Percentiles rank a stretch among this genome's conserved stretches.
These are phyloP conservation scores for Aegithalos caudatus DNA, from an alignment of 2,113 vertebrate species.

Conservation along the genomic window DNA sequence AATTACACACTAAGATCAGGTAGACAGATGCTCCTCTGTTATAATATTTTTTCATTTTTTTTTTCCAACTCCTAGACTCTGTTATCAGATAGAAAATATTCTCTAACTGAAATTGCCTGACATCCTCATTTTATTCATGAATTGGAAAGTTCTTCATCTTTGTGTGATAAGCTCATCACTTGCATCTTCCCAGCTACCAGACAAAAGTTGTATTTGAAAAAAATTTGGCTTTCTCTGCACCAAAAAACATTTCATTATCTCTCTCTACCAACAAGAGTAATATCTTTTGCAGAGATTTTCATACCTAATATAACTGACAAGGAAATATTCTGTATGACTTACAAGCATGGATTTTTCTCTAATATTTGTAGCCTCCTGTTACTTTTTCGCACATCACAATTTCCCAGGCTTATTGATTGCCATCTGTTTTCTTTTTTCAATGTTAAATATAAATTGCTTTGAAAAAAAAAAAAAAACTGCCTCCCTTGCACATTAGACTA, in stretches of 20 bases:
- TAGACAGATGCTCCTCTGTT: not conserved
- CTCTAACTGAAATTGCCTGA: not conserved
- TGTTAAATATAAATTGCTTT: constrained; percentile 7
- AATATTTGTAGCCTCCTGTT: constrained; percentile 17
- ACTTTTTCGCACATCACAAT: not conserved
- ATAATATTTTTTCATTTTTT: not conserved
- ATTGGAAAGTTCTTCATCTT: not conserved
- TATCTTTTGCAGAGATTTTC: not conserved
- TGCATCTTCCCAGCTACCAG: not conserved
- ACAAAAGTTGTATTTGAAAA: constrained; percentile 8
- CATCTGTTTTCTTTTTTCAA: constrained; percentile 30
- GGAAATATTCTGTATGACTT: not conserved
- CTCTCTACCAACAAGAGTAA: not conserved
- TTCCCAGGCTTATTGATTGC: constrained; percentile 43
- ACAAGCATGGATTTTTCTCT: constrained; percentile 20
- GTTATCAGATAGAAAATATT: not conserved
- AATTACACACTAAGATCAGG: not conserved
- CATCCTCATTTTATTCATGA: not conserved
- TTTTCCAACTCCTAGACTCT: not conserved
- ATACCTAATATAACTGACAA: not conserved
- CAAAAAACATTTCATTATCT: not conserved
- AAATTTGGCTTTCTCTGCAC: not conserved
- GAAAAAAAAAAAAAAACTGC: not conserved
- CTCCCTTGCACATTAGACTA: not conserved
- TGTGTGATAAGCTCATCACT: not conserved